These are phyloP conservation scores for Lasioglossum lativentre DNA, from an alignment of 2,888 invertebrate species.

Conservation along the genomic window DNA sequence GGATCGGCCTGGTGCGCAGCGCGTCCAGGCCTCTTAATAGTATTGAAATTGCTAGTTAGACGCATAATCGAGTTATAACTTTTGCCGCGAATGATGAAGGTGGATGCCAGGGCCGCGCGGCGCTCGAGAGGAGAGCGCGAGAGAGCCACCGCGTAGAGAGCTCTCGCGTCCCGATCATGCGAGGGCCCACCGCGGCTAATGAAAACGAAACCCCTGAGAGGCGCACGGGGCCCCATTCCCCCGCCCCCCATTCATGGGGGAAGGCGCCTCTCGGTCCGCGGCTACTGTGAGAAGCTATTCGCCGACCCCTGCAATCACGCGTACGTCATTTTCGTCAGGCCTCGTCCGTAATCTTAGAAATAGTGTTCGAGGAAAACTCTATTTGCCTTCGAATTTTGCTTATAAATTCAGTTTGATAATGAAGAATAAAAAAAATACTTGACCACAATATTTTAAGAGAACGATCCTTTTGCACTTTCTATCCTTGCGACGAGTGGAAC, in stretches of 20 bases:
- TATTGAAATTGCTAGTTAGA: slow-evolving; percentile 83
- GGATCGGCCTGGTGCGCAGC: slow-evolving; percentile 16
- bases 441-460: no score
- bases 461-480: no score
- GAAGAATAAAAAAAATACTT: no score
- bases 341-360: slow-evolving; percentile 12
- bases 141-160: not conserved
- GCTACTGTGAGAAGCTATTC: slow-evolving; percentile 69
- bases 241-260: slow-evolving; percentile 20
- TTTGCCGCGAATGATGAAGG: slow-evolving; percentile 79
- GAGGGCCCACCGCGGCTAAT: slow-evolving; percentile 62
- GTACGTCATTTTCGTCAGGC: slow-evolving; percentile 49
- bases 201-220: slow-evolving; percentile 67
- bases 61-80: slow-evolving; percentile 83
- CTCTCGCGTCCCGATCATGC: slow-evolving; percentile 53
- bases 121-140: slow-evolving; percentile 7
- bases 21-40: slow-evolving; percentile 78
- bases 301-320: slow-evolving; percentile 58
- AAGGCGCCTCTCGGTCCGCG: slow-evolving; percentile 48
- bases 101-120: slow-evolving; percentile 61
- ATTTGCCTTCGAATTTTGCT: not conserved
- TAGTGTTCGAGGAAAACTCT: not conserved
- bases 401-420: no score
- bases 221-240: slow-evolving; percentile 37
- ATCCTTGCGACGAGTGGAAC: no score